These are phyloP conservation scores for Elymnias hypermnestra DNA, from an alignment of 1,140 invertebrate genomes.

Conservation along the genomic window DNA sequence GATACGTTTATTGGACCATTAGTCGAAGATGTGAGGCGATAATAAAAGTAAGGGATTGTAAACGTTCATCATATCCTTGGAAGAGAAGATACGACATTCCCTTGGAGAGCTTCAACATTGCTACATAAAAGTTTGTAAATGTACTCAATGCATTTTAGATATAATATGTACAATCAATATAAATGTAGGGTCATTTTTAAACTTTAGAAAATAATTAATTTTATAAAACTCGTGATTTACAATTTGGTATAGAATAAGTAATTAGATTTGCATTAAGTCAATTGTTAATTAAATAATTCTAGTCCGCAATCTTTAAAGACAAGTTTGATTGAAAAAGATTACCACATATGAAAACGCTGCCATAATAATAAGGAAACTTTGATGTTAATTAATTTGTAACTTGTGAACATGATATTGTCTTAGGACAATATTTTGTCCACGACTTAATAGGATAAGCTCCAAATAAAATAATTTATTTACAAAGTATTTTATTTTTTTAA, in stretches of 20 bases:
- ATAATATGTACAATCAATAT: no score
- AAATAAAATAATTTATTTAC: constrained; percentile 29
- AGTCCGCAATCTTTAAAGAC: constrained; percentile 18
- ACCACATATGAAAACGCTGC: no score
- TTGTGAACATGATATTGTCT: constrained; percentile 66
- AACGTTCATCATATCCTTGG: constrained; percentile 52
- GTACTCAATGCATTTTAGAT: no score
- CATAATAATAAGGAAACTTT: constrained; percentile 42
- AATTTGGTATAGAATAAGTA: neutral
- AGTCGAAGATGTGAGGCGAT: constrained; percentile 84
- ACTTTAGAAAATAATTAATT: no score
- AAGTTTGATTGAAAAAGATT: no score
- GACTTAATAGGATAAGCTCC: constrained; percentile 36
- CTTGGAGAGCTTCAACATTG: constrained; percentile 71
- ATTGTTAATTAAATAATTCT: constrained; percentile 13
- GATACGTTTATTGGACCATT: constrained; percentile 85
- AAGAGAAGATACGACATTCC: constrained; percentile 74
- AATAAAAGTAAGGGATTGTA: constrained; percentile 78
- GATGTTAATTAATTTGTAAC: constrained; percentile 26
- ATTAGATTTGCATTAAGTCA: neutral
- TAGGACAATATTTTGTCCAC: constrained; percentile 61
- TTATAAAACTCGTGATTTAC: neutral
- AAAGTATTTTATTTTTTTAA: constrained; percentile 24
- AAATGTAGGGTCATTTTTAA: no score
- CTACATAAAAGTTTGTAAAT: no score